Conservation (phyloP, 2,888 invertebrate species). For the Agriopis marginaria region DNA sequence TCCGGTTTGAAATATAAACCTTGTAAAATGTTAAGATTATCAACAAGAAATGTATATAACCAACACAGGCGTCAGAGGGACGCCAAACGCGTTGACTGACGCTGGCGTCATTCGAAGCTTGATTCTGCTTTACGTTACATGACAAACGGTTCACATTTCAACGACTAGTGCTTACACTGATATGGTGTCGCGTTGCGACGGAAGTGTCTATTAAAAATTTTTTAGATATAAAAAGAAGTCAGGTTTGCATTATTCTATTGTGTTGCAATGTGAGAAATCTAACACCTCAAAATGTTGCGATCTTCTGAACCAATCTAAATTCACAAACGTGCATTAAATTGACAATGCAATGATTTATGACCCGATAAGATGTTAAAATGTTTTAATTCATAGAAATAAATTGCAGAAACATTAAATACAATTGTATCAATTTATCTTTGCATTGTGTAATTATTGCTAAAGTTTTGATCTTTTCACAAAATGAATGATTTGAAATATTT, state of each 20-base stretch:
- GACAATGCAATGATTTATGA: conserved; percentile 16
- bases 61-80: too few relatives aligned
- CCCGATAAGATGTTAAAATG: conserved; percentile 2
- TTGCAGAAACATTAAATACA: conserved; percentile 6
- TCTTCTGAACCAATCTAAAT: conserved; percentile 9
- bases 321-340: conserved; percentile 11
- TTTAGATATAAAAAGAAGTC: not conserved
- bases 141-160: too few relatives aligned
- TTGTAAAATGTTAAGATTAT: too few relatives aligned
- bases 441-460: conserved; percentile 11
- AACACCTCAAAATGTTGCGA: conserved; percentile 4
- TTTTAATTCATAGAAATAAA: conserved; percentile 2
- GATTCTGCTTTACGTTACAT: too few relatives aligned
- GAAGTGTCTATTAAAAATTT: not conserved
- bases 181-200: too few relatives aligned
- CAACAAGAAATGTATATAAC: too few relatives aligned
- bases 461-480: conserved; percentile 3
- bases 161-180: too few relatives aligned
- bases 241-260: conserved; percentile 10
- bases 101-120: too few relatives aligned
- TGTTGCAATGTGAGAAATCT: conserved; percentile 6
- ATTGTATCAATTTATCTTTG: conserved; percentile 13
- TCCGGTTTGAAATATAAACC: too few relatives aligned
- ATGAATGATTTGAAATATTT: not conserved
- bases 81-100: too few relatives aligned